Evolutionary conservation across 2,113 vertebrate genomes (phyloP).

Genomic region (Casuarius casuarius): DNA sequence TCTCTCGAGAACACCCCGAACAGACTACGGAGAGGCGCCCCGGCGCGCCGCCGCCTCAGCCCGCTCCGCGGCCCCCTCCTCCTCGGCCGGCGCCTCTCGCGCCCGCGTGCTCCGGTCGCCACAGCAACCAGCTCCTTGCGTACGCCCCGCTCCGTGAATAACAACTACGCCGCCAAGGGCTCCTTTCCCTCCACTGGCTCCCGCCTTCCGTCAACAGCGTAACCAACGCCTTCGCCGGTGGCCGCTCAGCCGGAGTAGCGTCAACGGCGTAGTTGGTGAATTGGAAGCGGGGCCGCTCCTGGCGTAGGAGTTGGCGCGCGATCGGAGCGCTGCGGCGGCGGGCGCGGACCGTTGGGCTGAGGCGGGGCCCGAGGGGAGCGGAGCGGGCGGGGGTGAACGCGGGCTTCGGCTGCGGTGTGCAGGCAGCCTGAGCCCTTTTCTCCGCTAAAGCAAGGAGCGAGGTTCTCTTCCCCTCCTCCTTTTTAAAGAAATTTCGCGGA

Average conservation of each 20-base stretch:
- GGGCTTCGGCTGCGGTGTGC: fast-evolving
- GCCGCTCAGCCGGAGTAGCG: not conserved
- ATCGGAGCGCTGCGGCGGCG: fast-evolving
- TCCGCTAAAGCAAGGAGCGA: not conserved
- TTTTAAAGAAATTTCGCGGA: not conserved
- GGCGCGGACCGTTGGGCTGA: fast-evolving
- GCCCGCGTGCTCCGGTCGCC: not conserved
- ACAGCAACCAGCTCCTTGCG: not conserved
- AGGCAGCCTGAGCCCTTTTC: fast-evolving
- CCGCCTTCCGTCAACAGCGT: not conserved
- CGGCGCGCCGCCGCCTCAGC: not conserved
- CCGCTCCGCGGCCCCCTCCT: not conserved
- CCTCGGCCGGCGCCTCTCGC: not conserved
- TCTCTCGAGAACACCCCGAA: not conserved
- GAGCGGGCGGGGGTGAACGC: fast-evolving
- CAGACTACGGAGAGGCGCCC: fast-evolving
- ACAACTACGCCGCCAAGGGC: fast-evolving
- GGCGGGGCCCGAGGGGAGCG: not conserved
- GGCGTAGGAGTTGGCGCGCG: not conserved
- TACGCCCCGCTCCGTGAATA: constrained; percentile 11
- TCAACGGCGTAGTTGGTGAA: not conserved
- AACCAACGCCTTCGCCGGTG: not conserved
- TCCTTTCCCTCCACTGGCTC: fast-evolving
- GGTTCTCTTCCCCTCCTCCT: fast-evolving
- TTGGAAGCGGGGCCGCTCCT: not conserved